Evolutionary conservation across 2,113 vertebrate genomes (phyloP).

Genomic region (Xerus inauris): DNA sequence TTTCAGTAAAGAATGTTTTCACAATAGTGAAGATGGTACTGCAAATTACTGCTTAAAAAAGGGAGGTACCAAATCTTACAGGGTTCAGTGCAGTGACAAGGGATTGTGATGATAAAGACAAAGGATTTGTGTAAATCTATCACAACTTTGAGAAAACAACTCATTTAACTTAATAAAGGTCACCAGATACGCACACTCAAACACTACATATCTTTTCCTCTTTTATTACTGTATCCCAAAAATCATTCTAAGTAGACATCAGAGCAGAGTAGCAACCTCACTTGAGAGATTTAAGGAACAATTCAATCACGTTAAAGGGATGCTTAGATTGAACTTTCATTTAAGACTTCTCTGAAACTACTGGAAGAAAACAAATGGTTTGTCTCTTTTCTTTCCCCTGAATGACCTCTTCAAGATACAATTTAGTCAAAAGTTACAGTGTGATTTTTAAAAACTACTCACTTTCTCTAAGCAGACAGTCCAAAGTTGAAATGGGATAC

Average conservation of each 20-base stretch:
- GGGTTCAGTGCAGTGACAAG: not conserved
- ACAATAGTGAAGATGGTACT: not conserved
- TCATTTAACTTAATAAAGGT: not conserved
- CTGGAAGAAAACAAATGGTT: not conserved
- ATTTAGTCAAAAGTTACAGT: not conserved
- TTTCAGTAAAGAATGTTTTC: not conserved
- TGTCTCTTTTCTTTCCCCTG: not conserved
- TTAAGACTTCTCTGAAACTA: not conserved
- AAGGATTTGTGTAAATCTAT: not conserved
- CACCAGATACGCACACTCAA: not conserved
- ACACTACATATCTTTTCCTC: not conserved
- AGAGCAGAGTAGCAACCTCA: not conserved
- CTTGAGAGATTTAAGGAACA: not conserved
- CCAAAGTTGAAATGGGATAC: not conserved
- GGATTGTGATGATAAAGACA: not conserved
- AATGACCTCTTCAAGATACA: not conserved
- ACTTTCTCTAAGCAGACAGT: conserved; percentile 7
- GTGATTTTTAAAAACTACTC: not conserved
- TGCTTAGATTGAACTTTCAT: too few relatives aligned
- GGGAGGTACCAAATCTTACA: not conserved
- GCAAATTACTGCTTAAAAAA: not conserved
- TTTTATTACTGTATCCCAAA: not conserved
- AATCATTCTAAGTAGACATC: not conserved
- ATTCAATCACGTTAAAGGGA: not conserved
- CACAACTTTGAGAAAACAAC: not conserved